Base-by-base conservation (phyloP, 1,140 invertebrate species). In the Triops cancriformis region DNA sequence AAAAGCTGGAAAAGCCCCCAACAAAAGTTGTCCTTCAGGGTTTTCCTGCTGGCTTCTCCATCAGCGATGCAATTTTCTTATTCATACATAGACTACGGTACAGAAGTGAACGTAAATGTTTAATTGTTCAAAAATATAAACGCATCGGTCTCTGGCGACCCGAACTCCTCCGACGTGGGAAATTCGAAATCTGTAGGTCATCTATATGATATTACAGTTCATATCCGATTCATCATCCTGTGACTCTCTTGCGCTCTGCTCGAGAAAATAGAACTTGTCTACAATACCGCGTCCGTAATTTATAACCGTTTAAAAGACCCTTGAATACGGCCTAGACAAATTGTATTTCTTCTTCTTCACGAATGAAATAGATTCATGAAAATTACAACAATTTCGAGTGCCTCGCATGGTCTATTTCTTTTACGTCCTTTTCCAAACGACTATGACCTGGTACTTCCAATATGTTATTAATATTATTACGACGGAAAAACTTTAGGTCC, bases 121-220 rank as follows among this genome's bases (percentile, higher is more conserved):
- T 64, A 64, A 64, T 64, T 64, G 51, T 64, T 64, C 18, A 64
- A 64, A 64, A 64, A 64, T 64, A 64, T 64, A 64, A 64, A 64
- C 51, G 51, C 51, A 23, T 23, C 14, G n/a, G 51, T n/a, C 10
- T 23, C 14, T n/a, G 23, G 51, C 51, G 14, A 64, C 51, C 23
- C 51, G 51, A 23, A 64, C 51, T 18, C 18, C 14, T 37, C 18
- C 14, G 51, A 64, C 51, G 14, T 64, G 51, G 51, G 51, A 64
- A 64, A 64, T 23, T 23, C 51, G 51, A 64, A 64, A 64, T 64
- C 51, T 64, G 51, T 64, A n/a, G 51, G 51, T 64, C 51, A 64
- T 64, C n/a, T 64, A 64, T 64, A 64, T 64, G 51, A 64, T 18
- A 64, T 64, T 64, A 64, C 51, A 64, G 18, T 37, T 18, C 51